Evolutionary conservation across 2,797 vertebrate genomes (phyloP).

Genomic region (Melanotaenia boesemani): DNA sequence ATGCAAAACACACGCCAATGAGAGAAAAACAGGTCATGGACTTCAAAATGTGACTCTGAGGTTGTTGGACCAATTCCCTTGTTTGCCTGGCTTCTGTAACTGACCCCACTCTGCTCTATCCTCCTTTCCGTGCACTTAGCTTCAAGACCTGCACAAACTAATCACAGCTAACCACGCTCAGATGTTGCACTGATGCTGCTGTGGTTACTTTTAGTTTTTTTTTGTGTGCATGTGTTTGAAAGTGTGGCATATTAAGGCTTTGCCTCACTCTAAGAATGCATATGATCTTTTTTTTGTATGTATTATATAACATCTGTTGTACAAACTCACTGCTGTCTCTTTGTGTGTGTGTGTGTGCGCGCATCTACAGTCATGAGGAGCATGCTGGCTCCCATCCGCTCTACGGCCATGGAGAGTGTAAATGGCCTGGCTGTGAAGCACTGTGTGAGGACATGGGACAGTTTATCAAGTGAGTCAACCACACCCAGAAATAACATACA

Average conservation of each 20-base stretch:
- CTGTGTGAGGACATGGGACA: conserved; percentile 98
- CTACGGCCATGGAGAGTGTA: conserved; percentile 98
- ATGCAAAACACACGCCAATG: conserved; percentile 51
- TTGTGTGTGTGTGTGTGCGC: conserved; percentile 4
- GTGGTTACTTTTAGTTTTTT: conserved; percentile 28
- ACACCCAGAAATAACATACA: not conserved
- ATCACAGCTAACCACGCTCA: conserved; percentile 76
- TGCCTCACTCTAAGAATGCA: conserved; percentile 11
- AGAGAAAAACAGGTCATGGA: conserved; percentile 70
- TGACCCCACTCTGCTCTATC: conserved; percentile 76
- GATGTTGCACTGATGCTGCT: conserved; percentile 63
- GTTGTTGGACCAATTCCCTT: conserved; percentile 74
- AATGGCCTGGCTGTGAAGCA: conserved; percentile 99
- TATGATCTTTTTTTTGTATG: conserved; percentile 17
- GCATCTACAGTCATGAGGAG: conserved; percentile 88
- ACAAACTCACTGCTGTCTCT: conserved; percentile 11
- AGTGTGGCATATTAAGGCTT: conserved; percentile 27
- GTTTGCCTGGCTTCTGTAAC: conserved; percentile 79
- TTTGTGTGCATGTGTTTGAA: conserved; percentile 39
- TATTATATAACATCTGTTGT: conserved; percentile 4
- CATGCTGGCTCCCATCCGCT: conserved; percentile 93
- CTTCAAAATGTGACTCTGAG: conserved; percentile 70
- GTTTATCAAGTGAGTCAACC: conserved; percentile 94
- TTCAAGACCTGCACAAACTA: conserved; percentile 64
- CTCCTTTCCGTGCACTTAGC: conserved; percentile 72